Conservation (phyloP, 2,888 invertebrate genomes). For the Agonopterix heracliana region DNA sequence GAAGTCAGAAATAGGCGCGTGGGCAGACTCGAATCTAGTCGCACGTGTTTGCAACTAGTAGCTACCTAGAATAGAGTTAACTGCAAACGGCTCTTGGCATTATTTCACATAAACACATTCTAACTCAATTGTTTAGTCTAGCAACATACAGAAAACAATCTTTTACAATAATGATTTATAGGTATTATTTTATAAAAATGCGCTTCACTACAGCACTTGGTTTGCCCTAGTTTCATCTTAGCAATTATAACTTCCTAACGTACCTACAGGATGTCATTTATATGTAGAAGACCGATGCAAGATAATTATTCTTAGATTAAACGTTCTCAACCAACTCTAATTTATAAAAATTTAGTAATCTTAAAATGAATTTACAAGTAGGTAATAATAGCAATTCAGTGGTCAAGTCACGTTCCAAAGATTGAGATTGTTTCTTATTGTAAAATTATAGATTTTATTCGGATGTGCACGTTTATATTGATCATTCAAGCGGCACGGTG, state of each 20-base stretch:
- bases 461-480: constrained; percentile 55
- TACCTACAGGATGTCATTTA: not conserved
- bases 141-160: not conserved
- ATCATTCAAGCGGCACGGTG: constrained; percentile 57
- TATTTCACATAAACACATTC: not conserved
- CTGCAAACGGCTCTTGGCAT: not conserved
- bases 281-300: no score
- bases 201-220: not conserved
- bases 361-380: no score
- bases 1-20: constrained; percentile 31
- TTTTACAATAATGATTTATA: not conserved
- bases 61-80: not conserved
- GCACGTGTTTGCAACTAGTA: constrained; percentile 12
- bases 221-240: constrained; percentile 15
- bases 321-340: no score
- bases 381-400: not conserved
- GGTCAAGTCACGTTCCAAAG: constrained; percentile 23
- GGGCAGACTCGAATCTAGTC: constrained; percentile 26
- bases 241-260: constrained; percentile 18
- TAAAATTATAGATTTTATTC: constrained; percentile 33
- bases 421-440: constrained; percentile 23
- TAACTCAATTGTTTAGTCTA: not conserved
- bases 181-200: no score
- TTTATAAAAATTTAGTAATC: no score
- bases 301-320: no score